Conservation (phyloP, 2,888 invertebrate genomes). For the Rhorus exstirpatorius region DNA sequence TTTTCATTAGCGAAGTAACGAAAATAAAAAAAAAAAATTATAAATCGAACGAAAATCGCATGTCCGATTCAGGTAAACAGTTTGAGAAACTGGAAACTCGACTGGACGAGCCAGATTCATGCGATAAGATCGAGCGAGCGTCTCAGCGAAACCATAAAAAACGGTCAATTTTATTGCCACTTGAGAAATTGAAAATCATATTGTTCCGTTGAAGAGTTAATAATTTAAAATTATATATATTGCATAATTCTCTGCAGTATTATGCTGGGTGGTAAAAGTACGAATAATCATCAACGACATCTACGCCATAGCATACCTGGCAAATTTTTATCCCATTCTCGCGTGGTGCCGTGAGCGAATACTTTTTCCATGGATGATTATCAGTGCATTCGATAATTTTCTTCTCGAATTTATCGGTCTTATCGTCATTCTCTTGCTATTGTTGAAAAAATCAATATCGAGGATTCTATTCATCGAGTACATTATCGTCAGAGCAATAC, state of each 20-base stretch:
- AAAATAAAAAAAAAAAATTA: conserved; percentile 6
- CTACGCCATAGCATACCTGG: conserved; percentile 75
- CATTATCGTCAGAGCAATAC: conserved; percentile 75
- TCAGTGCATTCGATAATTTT: conserved; percentile 79
- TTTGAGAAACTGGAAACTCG: conserved; percentile 78
- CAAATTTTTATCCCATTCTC: conserved; percentile 81
- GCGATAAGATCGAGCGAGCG: conserved; percentile 70
- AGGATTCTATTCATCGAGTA: conserved; percentile 75
- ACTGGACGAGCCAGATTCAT: conserved; percentile 77
- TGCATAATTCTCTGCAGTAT: conserved; percentile 73
- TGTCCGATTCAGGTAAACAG: conserved; percentile 79
- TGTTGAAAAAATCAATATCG: conserved; percentile 73
- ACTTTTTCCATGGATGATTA: conserved; percentile 81
- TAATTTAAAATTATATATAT: conserved; percentile 3
- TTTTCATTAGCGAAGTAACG: not conserved
- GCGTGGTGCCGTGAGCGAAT: conserved; percentile 78
- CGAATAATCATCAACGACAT: conserved; percentile 77
- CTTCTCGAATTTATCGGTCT: conserved; percentile 77
- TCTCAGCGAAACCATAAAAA: conserved; percentile 75
- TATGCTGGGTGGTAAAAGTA: conserved; percentile 77
- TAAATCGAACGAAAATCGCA: too few species aligned
- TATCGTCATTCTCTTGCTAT: conserved; percentile 73
- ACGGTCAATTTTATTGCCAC: conserved; percentile 67
- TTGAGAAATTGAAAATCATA: too few species aligned
- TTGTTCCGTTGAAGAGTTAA: not conserved